These are phyloP conservation scores for Nasua narica DNA, from an alignment of 2,797 vertebrate genomes.

Conservation along the genomic window DNA sequence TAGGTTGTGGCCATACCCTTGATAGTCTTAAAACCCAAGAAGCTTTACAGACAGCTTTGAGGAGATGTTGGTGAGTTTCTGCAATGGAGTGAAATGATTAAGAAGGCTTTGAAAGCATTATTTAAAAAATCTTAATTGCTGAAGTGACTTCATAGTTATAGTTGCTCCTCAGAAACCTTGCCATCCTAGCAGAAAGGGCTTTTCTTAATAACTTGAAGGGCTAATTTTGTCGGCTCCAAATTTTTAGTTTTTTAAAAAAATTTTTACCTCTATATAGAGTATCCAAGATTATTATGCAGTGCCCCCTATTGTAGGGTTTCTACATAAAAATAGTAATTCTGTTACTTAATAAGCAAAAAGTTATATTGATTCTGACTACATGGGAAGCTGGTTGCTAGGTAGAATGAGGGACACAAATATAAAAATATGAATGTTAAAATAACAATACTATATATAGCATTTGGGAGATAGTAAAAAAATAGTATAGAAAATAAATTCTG, in stretches of 20 bases:
- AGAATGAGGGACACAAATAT: not conserved
- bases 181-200: not conserved
- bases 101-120: not conserved
- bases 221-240: not conserved
- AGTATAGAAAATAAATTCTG: not conserved
- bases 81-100: not conserved
- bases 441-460: not conserved
- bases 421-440: not conserved
- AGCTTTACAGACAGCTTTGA: not conserved
- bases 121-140: not conserved
- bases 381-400: not conserved
- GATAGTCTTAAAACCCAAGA: not conserved
- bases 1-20: not conserved
- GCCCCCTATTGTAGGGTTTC: not conserved
- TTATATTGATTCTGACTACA: not conserved
- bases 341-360: not conserved
- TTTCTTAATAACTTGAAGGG: not conserved
- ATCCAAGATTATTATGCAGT: not conserved
- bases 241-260: not conserved
- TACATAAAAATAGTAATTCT: not conserved
- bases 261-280: not conserved
- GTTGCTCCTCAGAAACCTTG: not conserved
- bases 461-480: not conserved
- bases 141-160: not conserved
- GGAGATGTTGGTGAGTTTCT: not conserved